These are phyloP conservation scores for Macquaria australasica DNA, from an alignment of 2,113 vertebrate genomes.

Conservation along the genomic window DNA sequence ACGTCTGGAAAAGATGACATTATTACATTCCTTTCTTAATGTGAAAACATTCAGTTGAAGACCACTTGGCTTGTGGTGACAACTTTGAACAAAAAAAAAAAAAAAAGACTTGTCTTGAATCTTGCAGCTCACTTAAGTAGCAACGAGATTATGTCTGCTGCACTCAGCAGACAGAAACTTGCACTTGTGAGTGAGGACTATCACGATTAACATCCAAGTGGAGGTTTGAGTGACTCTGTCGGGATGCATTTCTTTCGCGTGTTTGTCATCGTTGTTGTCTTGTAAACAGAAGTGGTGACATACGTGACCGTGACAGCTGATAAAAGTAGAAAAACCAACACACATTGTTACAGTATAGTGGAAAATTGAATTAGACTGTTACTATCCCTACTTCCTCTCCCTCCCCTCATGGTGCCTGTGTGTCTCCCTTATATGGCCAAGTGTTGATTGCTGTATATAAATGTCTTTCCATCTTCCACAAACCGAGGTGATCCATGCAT, in stretches of 20 bases:
- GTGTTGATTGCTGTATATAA: constrained; percentile 67
- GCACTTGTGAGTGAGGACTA: constrained; percentile 77
- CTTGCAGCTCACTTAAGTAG: constrained; percentile 73
- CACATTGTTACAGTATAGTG: constrained; percentile 69
- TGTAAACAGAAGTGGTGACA: constrained; percentile 76
- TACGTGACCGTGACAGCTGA: constrained; percentile 74
- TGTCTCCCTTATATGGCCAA: constrained; percentile 66
- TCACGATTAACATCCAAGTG: constrained; percentile 63
- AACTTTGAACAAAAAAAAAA: constrained; percentile 38
- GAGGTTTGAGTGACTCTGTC: constrained; percentile 75
- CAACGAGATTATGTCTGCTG: constrained; percentile 65
- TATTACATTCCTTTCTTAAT: constrained; percentile 76
- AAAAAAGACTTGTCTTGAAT: constrained; percentile 18
- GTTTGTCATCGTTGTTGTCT: constrained; percentile 70
- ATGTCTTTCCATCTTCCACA: constrained; percentile 60
- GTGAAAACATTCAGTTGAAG: constrained; percentile 66
- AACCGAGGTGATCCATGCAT: constrained; percentile 41
- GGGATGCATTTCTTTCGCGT: constrained; percentile 71
- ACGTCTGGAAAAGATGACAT: constrained; percentile 57
- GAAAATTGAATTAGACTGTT: constrained; percentile 78
- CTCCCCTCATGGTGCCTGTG: constrained; percentile 63
- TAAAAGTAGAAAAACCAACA: constrained; percentile 61
- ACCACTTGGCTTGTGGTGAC: constrained; percentile 65
- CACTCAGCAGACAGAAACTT: constrained; percentile 52
- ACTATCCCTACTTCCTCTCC: constrained; percentile 52